These are phyloP conservation scores for Epizoanthus ramosus DNA, from an alignment of 92 coral and sea anemone genomes.

Conservation along the genomic window DNA sequence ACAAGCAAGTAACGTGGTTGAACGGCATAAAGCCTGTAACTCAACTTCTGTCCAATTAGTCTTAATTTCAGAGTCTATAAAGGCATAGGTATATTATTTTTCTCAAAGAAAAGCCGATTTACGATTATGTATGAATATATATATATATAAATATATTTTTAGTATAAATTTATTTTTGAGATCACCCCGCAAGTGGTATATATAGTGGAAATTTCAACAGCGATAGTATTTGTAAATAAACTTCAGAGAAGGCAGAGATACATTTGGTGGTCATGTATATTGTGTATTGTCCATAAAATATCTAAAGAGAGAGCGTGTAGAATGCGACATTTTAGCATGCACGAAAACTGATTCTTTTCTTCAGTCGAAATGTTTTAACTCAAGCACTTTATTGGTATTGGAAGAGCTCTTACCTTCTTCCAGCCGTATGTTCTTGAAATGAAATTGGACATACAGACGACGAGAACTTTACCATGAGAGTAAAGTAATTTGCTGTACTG, in stretches of 20 bases:
- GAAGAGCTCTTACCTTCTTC: no score
- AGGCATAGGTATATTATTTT: slow-evolving; percentile 17
- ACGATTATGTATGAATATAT: slow-evolving; percentile 21
- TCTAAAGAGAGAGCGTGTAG: no score
- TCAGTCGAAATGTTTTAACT: no score
- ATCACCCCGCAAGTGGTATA: background rate
- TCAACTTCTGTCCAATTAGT: background rate
- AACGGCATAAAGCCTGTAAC: no score
- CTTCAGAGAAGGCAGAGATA: slow-evolving; percentile 12
- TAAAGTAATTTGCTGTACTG: no score
- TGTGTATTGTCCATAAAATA: background rate
- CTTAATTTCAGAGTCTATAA: background rate
- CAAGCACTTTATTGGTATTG: no score
- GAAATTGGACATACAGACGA: no score
- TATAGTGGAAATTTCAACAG: slow-evolving; percentile 18
- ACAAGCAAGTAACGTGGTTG: no score
- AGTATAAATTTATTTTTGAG: slow-evolving; percentile 38
- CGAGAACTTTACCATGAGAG: no score
- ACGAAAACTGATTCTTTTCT: no score
- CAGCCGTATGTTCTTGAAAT: no score
- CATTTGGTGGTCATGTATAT: background rate
- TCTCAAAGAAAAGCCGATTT: slow-evolving; percentile 26
- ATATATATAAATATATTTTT: slow-evolving; percentile 38
- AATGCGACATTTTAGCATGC: no score
- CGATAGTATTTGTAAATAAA: slow-evolving; percentile 39